phyloP scores from a whole-genome alignment of 37 sponge, comb jelly and placozoan genomes.

The Oscarella lobularis region DNA sequence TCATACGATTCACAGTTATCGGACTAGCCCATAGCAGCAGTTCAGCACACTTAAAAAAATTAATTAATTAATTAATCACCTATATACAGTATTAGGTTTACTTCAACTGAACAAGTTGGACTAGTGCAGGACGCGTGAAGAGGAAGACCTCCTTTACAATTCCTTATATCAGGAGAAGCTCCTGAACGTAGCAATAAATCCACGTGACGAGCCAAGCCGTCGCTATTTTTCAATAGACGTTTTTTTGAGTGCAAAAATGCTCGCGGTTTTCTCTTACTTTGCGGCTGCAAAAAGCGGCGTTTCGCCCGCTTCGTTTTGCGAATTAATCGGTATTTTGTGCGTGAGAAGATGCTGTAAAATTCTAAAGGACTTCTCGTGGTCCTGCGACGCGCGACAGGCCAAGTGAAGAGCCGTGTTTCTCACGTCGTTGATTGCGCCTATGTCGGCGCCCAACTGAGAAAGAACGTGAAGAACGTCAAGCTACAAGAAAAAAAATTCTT shows the following conservation, averaged over 20 bases:
- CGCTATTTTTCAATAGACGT: no score
- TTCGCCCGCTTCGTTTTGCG: background rate
- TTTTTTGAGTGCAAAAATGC: background rate
- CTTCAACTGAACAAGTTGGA: no score
- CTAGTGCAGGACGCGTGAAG: background rate
- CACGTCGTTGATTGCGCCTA: background rate
- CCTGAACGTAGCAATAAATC: no score
- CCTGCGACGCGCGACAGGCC: background rate
- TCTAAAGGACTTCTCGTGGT: background rate
- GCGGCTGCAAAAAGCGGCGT: background rate
- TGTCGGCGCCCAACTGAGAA: background rate
- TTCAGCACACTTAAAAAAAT: background rate
- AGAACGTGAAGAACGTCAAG: background rate
- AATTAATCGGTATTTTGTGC: background rate
- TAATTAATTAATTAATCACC: background rate
- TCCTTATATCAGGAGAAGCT: no score
- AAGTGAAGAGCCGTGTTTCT: background rate
- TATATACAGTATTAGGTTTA: no score
- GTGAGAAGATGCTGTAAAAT: background rate
- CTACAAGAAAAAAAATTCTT: background rate
- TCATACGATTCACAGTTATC: background rate
- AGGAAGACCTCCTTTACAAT: background rate
- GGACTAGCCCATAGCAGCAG: background rate
- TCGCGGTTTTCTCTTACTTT: background rate
- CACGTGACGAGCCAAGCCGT: background rate